These are phyloP conservation scores for Ptilorrhoa leucosticta DNA, from an alignment of 2,113 vertebrate species.

Conservation along the genomic window DNA sequence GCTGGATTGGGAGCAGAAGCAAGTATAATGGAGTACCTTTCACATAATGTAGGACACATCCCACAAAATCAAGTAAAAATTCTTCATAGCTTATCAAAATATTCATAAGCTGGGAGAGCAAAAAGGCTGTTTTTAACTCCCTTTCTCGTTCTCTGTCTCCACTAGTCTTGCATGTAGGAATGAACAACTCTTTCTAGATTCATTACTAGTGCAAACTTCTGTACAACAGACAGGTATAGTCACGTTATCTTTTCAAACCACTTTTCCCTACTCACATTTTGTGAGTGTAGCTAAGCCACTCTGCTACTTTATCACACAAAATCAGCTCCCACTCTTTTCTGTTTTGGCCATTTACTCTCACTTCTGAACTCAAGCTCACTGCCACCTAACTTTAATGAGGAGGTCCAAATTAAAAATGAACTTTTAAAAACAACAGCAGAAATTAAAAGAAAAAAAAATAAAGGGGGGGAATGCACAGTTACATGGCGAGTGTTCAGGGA, in stretches of 20 bases:
- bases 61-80: neutral
- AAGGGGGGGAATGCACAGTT: neutral
- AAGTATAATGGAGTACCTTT: neutral
- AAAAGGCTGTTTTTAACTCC: neutral
- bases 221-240: neutral
- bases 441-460: neutral
- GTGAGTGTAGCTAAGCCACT: neutral
- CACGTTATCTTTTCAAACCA: neutral
- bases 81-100: neutral
- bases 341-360: neutral
- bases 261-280: neutral
- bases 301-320: neutral
- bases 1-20: neutral
- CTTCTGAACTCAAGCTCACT: neutral
- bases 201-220: neutral
- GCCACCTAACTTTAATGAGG: neutral
- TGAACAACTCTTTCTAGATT: neutral
- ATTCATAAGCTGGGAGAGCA: neutral
- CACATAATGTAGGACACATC: neutral
- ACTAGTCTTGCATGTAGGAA: neutral
- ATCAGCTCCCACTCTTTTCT: neutral
- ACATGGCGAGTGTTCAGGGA: neutral
- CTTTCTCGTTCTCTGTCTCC: neutral
- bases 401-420: neutral
- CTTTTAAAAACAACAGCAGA: neutral